Percentiles rank a stretch among this genome's conserved stretches.
Conservation (phyloP, 2,797 vertebrate genomes). For the Mus spretus region DNA sequence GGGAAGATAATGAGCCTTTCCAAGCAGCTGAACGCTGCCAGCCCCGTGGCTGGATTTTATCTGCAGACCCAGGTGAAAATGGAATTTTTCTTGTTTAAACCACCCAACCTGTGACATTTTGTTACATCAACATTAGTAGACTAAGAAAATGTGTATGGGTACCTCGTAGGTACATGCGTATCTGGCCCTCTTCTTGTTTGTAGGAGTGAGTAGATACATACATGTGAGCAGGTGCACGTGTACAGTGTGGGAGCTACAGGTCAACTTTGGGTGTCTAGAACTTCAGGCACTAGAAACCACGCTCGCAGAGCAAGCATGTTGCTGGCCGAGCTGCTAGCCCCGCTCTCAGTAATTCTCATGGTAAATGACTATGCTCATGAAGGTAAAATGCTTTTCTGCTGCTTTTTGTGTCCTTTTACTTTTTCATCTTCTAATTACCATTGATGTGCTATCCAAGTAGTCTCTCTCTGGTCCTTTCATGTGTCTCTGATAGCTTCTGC, state of each 20-base stretch:
- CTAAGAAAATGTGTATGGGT: background rate
- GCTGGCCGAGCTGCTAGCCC: background rate
- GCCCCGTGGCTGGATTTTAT: background rate
- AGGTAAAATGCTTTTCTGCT: slow-evolving; percentile 25
- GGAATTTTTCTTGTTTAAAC: background rate
- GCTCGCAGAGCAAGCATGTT: background rate
- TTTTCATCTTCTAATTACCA: background rate
- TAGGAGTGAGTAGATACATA: no score
- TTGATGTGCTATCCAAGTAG: background rate
- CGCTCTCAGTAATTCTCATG: background rate
- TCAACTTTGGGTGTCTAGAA: background rate
- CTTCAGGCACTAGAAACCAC: background rate
- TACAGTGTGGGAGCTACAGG: background rate
- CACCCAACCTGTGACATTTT: background rate
- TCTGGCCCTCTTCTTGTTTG: background rate
- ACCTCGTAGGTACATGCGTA: background rate
- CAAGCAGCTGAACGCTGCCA: background rate
- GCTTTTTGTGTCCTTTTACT: background rate
- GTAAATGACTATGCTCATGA: slow-evolving; percentile 26
- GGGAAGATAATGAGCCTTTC: background rate
- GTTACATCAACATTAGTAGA: background rate
- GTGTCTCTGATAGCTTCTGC: background rate
- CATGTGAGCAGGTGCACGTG: background rate
- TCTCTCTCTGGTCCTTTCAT: background rate
- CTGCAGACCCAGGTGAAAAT: background rate